phyloP scores from a whole-genome alignment of 53 echinoderm and acorn worm genomes.

The Paracentrotus lividus region DNA sequence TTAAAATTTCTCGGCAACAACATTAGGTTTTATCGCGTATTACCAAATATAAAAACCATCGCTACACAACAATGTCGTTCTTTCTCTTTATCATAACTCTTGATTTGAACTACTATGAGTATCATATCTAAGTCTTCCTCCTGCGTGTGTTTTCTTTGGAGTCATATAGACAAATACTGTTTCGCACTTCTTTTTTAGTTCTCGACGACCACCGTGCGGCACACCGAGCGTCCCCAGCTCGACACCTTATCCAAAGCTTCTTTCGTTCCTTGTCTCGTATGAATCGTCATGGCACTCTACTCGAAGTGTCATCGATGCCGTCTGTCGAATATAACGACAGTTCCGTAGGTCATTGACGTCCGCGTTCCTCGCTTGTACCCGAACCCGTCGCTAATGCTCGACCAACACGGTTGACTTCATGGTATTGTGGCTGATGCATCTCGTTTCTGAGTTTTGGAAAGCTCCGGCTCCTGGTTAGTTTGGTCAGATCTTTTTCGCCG shows the following conservation, averaged over 20 bases:
- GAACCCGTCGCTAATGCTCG: conserved; percentile 10
- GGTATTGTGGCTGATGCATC: conserved; percentile 61
- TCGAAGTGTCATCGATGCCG: conserved; percentile 40
- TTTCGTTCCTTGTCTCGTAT: conserved; percentile 62
- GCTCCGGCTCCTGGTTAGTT: conserved; percentile 31
- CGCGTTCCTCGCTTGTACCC: not conserved
- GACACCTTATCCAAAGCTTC: conserved; percentile 68
- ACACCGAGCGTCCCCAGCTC: conserved; percentile 75
- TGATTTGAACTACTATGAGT: no score
- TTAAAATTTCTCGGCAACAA: no score
- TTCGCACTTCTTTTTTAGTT: conserved; percentile 19
- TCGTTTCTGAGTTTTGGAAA: conserved; percentile 43
- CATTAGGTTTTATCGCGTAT: no score
- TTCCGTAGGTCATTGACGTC: conserved; percentile 83
- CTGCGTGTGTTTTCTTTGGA: not conserved
- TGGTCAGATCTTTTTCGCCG: conserved; percentile 1
- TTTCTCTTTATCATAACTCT: no score
- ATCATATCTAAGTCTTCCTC: no score
- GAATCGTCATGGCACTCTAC: no score
- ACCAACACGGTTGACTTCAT: conserved; percentile 63
- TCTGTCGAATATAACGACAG: conserved; percentile 80
- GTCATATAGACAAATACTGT: conserved; percentile 40
- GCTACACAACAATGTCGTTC: no score
- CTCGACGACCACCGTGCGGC: conserved; percentile 66
- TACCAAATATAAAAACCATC: no score